Percentiles rank a stretch among this genome's conserved stretches.
Evolutionary conservation across 2,797 vertebrate species (phyloP).

Genomic region (Semaprochilodus insignis): DNA sequence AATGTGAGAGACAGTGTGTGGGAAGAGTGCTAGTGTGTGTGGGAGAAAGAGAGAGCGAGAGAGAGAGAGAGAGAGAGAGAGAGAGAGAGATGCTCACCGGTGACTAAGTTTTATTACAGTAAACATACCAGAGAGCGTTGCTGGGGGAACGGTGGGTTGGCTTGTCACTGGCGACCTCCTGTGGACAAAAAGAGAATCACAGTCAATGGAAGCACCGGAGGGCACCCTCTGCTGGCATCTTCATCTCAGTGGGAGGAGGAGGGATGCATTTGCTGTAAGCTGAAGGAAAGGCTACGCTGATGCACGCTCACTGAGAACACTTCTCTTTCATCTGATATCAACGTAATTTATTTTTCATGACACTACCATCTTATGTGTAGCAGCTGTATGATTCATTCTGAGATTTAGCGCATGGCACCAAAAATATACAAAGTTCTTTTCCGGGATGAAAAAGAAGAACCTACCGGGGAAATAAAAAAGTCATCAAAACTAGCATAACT

Average conservation of each 20-base stretch:
- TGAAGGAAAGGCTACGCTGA: neutral
- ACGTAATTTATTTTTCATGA: constrained; percentile 4
- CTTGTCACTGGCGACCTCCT: constrained; percentile 91
- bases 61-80: constrained; percentile 46
- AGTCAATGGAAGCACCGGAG: constrained; percentile 56
- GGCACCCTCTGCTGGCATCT: constrained; percentile 69
- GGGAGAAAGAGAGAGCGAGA: constrained; percentile 45
- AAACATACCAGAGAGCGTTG: constrained; percentile 90
- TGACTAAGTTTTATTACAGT: constrained; percentile 67
- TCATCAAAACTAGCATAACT: neutral
- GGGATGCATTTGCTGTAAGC: no score
- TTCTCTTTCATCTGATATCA: neutral
- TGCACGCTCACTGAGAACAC: neutral
- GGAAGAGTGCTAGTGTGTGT: constrained; percentile 54
- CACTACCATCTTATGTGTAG: neutral
- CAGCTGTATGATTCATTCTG: neutral
- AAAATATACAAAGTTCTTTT: neutral
- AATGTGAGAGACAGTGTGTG: constrained; percentile 64
- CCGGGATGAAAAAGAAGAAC: neutral
- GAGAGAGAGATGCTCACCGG: constrained; percentile 48
- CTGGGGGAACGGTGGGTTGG: constrained; percentile 90
- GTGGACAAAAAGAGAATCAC: constrained; percentile 74
- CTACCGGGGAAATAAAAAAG: neutral
- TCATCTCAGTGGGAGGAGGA: constrained; percentile 53
- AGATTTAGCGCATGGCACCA: neutral